Conservation (phyloP, 2,888 invertebrate species). For the Dysmachus trigonus region DNA sequence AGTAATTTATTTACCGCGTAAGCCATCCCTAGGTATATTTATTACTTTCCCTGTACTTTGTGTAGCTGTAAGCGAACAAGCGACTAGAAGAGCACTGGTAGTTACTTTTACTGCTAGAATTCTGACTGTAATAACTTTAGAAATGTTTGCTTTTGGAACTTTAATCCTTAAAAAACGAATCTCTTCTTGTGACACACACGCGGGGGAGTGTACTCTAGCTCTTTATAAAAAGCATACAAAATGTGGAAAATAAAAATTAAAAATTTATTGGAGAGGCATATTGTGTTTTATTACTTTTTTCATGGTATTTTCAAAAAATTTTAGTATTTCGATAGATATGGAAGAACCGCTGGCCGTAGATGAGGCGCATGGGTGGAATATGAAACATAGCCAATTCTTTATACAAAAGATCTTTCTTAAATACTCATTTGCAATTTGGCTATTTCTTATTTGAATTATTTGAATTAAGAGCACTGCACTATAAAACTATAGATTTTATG, state of each 20-base stretch:
- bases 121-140: slow-evolving; percentile 10
- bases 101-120: not conserved
- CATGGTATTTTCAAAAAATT: not conserved
- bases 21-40: slow-evolving; percentile 36
- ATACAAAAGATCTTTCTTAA: no score
- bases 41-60: slow-evolving; percentile 2
- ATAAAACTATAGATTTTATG: no score
- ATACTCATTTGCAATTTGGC: no score
- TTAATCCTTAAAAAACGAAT: not conserved
- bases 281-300: not conserved
- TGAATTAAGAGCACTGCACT: no score
- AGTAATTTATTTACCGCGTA: slow-evolving; percentile 42
- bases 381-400: no score
- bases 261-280: slow-evolving; percentile 17
- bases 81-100: not conserved
- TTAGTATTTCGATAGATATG: not conserved
- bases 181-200: not conserved
- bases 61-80: not conserved
- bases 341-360: no score
- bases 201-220: not conserved
- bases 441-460: no score
- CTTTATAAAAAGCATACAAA: slow-evolving; percentile 18
- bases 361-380: no score
- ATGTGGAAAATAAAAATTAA: slow-evolving; percentile 24
- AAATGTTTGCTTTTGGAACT: slow-evolving; percentile 2